Conservation (phyloP, 2,113 vertebrate species). For the Alethe diademata region DNA sequence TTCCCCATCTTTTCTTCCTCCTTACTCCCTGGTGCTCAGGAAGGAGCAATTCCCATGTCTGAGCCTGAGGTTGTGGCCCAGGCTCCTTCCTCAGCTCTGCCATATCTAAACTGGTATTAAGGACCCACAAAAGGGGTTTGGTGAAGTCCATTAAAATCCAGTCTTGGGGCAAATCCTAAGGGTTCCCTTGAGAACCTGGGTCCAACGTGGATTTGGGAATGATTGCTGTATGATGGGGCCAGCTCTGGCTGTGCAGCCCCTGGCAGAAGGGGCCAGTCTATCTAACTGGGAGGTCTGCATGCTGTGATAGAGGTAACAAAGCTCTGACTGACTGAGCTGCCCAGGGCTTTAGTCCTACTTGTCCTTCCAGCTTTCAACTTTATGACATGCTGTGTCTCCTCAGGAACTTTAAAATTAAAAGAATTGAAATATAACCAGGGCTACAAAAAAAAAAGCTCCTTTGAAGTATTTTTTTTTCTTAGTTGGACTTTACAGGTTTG, state of each 20-base stretch:
- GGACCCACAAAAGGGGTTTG: not conserved
- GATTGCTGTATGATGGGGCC: not conserved
- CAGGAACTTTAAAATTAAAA: slow-evolving; percentile 21
- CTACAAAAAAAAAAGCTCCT: not conserved
- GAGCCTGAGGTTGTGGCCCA: not conserved
- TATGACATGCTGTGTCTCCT: slow-evolving; percentile 14
- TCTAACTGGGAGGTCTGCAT: not conserved
- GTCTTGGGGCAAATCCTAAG: not conserved
- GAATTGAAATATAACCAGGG: not conserved
- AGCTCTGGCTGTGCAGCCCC: not conserved
- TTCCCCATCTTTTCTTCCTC: not conserved
- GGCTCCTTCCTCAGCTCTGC: not conserved
- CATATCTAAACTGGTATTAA: not conserved
- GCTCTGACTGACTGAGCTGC: not conserved
- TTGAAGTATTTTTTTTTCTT: not conserved
- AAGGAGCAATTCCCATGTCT: accelerated
- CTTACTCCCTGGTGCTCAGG: not conserved
- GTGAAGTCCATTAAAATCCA: not conserved
- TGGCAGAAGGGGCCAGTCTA: not conserved
- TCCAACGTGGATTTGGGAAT: not conserved
- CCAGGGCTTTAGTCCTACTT: not conserved
- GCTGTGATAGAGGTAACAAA: not conserved
- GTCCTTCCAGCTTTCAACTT: not conserved
- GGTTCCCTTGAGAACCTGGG: not conserved
- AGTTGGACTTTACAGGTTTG: slow-evolving; percentile 20